Percentiles rank a stretch among this genome's conserved stretches.
These are phyloP conservation scores for Notodonta dromedarius DNA, from an alignment of 2,888 invertebrate species.

Conservation along the genomic window DNA sequence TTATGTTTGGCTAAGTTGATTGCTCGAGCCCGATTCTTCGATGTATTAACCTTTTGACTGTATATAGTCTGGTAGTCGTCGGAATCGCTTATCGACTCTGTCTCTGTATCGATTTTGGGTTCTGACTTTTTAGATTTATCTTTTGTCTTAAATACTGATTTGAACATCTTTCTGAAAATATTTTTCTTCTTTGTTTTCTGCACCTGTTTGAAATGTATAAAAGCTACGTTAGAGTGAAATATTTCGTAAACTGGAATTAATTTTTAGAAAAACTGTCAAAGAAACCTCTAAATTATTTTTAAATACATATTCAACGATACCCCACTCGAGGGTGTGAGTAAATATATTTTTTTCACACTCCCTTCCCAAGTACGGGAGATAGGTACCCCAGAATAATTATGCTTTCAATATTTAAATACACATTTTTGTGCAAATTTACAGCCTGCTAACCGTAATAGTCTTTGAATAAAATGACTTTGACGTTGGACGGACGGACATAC, in stretches of 20 bases:
- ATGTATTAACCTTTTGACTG: constrained; percentile 46
- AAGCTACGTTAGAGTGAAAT: background rate
- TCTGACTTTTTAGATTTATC: constrained; percentile 26
- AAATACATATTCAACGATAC: too few relatives aligned
- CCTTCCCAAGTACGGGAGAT: too few relatives aligned
- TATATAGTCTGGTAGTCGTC: constrained; percentile 65
- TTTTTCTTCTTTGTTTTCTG: constrained; percentile 49
- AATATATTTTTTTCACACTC: too few relatives aligned
- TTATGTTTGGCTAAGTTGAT: constrained; percentile 27
- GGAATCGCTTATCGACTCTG: constrained; percentile 49
- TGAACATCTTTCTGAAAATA: constrained; percentile 62
- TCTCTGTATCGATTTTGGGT: constrained; percentile 27
- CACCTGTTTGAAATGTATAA: background rate
- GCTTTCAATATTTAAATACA: too few relatives aligned
- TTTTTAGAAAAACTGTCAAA: too few relatives aligned
- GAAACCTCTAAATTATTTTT: too few relatives aligned
- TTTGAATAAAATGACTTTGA: too few relatives aligned
- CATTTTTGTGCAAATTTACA: too few relatives aligned
- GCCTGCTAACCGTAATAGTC: too few relatives aligned
- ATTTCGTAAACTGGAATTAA: background rate
- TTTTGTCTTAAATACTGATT: constrained; percentile 54
- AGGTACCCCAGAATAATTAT: too few relatives aligned
- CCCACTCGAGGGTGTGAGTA: too few relatives aligned
- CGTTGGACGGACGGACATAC: too few relatives aligned
- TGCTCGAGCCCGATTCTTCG: constrained; percentile 18